Evolutionary conservation across 1,140 invertebrate species (phyloP).

Genomic region (Spodoptera litura): DNA sequence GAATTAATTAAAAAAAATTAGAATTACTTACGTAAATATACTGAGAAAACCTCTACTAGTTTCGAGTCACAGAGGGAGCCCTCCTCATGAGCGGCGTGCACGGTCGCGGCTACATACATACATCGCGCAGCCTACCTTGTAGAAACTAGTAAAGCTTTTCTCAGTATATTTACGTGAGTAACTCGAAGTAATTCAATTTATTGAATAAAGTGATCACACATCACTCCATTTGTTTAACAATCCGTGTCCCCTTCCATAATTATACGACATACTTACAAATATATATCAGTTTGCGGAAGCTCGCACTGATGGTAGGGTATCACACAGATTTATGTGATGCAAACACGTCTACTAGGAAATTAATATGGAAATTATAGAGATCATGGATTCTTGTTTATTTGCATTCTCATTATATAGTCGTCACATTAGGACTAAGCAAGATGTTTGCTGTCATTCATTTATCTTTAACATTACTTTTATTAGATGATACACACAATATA

Average conservation of each 20-base stretch:
- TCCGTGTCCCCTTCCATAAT: background rate
- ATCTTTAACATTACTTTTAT: background rate
- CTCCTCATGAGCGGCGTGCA: too few relatives aligned
- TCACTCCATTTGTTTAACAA: background rate
- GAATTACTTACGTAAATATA: too few relatives aligned
- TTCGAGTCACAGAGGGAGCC: too few relatives aligned
- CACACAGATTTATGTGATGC: conserved; percentile 34
- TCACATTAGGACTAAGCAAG: conserved; percentile 31
- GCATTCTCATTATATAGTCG: conserved; percentile 52
- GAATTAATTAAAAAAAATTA: too few relatives aligned
- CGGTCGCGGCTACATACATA: too few relatives aligned
- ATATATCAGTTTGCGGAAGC: conserved; percentile 33
- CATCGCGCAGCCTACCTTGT: too few relatives aligned
- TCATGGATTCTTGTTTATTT: conserved; percentile 49
- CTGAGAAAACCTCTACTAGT: too few relatives aligned
- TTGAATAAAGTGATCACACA: too few relatives aligned
- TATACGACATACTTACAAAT: conserved; percentile 23
- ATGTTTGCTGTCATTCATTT: background rate
- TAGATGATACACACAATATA: too few relatives aligned
- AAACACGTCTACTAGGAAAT: conserved; percentile 45
- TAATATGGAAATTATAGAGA: conserved; percentile 46
- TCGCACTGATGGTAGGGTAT: conserved; percentile 14
- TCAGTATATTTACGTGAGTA: too few relatives aligned
- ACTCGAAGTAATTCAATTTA: too few relatives aligned
- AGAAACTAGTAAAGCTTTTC: too few relatives aligned